Conservation (phyloP, 2,888 invertebrate species). For the Gari tellinella region DNA sequence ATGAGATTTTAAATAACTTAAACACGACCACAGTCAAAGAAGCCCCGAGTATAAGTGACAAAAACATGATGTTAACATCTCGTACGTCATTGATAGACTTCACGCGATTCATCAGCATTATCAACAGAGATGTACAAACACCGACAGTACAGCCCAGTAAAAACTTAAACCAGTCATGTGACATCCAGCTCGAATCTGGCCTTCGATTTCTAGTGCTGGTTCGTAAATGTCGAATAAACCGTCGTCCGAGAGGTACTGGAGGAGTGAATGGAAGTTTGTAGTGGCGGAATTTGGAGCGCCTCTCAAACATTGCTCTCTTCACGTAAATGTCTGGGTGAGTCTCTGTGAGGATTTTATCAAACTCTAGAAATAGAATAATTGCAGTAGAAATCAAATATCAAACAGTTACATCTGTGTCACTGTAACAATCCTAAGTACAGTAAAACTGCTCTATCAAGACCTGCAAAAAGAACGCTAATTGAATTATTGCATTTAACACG, state of each 20-base stretch:
- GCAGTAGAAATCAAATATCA: too few species aligned
- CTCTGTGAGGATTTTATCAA: constrained; percentile 24
- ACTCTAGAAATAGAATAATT: constrained; percentile 19
- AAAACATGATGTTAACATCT: constrained; percentile 42
- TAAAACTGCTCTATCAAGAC: too few species aligned
- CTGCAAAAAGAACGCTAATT: too few species aligned
- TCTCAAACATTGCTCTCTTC: constrained; percentile 20
- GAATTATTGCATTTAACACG: too few species aligned
- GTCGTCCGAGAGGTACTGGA: constrained; percentile 26
- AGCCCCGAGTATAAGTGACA: constrained; percentile 37
- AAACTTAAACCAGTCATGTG: constrained; percentile 47
- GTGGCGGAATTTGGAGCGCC: constrained; percentile 30
- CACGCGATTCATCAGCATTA: constrained; percentile 35
- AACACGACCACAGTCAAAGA: constrained; percentile 30
- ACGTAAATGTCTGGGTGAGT: constrained; percentile 36
- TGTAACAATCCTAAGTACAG: too few species aligned
- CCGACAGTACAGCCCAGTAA: constrained; percentile 39
- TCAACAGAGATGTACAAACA: constrained; percentile 24
- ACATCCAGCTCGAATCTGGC: constrained; percentile 33
- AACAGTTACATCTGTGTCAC: too few species aligned
- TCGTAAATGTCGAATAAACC: constrained; percentile 28
- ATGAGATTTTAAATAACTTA: constrained; percentile 20
- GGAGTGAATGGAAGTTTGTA: constrained; percentile 36
- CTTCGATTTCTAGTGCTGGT: constrained; percentile 26
- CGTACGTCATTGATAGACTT: constrained; percentile 21